These are phyloP conservation scores for Artibeus jamaicensis DNA, from an alignment of 2,797 vertebrate genomes.

Conservation along the genomic window DNA sequence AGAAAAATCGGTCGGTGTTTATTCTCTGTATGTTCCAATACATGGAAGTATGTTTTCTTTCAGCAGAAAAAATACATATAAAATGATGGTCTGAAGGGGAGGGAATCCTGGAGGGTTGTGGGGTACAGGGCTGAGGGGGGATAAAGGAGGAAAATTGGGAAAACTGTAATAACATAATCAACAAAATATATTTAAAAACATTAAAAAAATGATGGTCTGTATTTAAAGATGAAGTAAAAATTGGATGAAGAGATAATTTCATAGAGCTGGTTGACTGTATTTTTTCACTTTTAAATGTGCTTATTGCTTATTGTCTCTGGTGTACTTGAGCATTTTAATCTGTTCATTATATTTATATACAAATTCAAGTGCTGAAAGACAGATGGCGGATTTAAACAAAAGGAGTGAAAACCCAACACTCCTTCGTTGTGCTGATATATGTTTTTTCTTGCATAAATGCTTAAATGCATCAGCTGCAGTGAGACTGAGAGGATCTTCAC, in stretches of 20 bases:
- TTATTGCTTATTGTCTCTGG: slow-evolving; percentile 21
- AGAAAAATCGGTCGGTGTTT: not conserved
- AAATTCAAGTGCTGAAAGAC: slow-evolving; percentile 3
- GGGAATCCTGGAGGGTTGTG: too few relatives aligned
- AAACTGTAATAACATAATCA: too few relatives aligned
- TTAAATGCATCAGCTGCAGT: not conserved
- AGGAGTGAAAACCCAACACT: not conserved
- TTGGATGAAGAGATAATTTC: not conserved
- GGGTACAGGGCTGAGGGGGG: too few relatives aligned
- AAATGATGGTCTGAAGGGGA: not conserved
- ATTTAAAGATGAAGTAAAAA: slow-evolving; percentile 32
- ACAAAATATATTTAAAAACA: too few relatives aligned
- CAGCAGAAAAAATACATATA: not conserved
- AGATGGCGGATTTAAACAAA: slow-evolving; percentile 30
- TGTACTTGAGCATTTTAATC: not conserved
- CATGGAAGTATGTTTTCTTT: not conserved
- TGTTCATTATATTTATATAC: slow-evolving; percentile 46
- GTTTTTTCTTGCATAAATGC: not conserved
- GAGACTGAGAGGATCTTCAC: not conserved
- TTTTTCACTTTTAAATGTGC: slow-evolving; percentile 18
- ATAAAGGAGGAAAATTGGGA: too few relatives aligned
- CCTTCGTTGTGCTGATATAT: not conserved
- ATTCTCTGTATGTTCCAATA: not conserved
- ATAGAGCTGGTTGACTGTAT: not conserved
- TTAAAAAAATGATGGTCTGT: not conserved